phyloP scores from a whole-genome alignment of 2,888 invertebrate genomes.

The Aleiodes alternator region DNA sequence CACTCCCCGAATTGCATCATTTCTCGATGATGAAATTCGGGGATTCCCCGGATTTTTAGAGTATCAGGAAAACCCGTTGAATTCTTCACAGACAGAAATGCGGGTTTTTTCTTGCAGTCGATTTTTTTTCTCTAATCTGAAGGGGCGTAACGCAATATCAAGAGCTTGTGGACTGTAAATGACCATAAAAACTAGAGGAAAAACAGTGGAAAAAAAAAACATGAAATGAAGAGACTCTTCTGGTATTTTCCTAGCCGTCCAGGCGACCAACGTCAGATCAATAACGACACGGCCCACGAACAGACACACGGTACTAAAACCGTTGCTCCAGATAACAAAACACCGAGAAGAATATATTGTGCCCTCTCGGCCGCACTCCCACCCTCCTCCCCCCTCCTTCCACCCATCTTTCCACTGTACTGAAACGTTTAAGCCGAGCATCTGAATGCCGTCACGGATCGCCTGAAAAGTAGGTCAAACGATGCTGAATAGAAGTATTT shows the following conservation, averaged over 20 bases:
- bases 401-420: not conserved
- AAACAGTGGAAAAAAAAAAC: not conserved
- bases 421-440: conserved; percentile 28
- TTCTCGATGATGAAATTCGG: too few relatives aligned
- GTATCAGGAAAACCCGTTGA: too few relatives aligned
- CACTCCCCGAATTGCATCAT: too few relatives aligned
- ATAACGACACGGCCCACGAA: conserved; percentile 66
- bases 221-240: conserved; percentile 16
- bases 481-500: conserved; percentile 20
- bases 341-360: conserved; percentile 38
- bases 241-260: conserved; percentile 63
- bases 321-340: conserved; percentile 67
- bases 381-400: not conserved
- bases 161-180: too few relatives aligned
- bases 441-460: conserved; percentile 33
- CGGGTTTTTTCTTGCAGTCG: too few relatives aligned
- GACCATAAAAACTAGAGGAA: not conserved
- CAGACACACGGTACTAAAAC: conserved; percentile 45
- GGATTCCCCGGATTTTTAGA: too few relatives aligned
- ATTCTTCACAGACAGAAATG: too few relatives aligned
- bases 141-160: too few relatives aligned
- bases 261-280: conserved; percentile 69
- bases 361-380: conserved; percentile 29
- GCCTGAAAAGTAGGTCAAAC: conserved; percentile 26
- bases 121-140: too few relatives aligned